These are phyloP conservation scores for Perccottus glenii DNA, from an alignment of 2,113 vertebrate genomes.

Conservation along the genomic window DNA sequence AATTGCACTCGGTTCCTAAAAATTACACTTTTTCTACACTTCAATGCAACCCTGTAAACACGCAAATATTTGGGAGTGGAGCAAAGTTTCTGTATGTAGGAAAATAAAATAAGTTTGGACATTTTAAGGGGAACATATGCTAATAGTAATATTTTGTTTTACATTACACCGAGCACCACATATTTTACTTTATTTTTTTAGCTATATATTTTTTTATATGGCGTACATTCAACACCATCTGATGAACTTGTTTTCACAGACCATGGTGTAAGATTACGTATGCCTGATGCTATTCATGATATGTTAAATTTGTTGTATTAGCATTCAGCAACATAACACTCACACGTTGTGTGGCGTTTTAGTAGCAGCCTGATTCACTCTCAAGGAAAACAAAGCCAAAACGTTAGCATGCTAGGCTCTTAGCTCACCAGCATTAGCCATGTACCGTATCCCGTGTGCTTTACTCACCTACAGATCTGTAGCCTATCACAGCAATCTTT, in stretches of 20 bases:
- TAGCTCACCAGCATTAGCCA: conserved; percentile 55
- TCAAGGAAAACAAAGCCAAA: conserved; percentile 67
- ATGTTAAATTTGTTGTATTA: not conserved
- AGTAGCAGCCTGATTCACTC: conserved; percentile 2
- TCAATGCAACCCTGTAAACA: too few relatives aligned
- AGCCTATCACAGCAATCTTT: conserved; percentile 83
- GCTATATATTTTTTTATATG: not conserved
- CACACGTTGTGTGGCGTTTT: not conserved
- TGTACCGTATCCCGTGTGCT: conserved; percentile 23
- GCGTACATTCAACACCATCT: not conserved
- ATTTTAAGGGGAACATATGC: too few relatives aligned
- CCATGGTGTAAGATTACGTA: conserved; percentile 11
- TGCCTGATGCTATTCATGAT: not conserved
- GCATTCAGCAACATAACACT: not conserved
- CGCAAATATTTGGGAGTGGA: too few relatives aligned
- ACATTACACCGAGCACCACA: not conserved
- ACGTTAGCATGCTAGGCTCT: conserved; percentile 60
- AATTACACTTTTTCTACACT: too few relatives aligned
- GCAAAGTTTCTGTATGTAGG: too few relatives aligned
- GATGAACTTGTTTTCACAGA: conserved; percentile 15
- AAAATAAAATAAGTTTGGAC: too few relatives aligned
- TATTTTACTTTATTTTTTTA: not conserved
- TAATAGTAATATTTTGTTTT: not conserved
- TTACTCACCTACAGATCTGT: conserved; percentile 84
- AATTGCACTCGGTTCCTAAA: too few relatives aligned